These are phyloP conservation scores for Drosophila insularis DNA, from an alignment of 1,140 invertebrate genomes.

Conservation along the genomic window DNA sequence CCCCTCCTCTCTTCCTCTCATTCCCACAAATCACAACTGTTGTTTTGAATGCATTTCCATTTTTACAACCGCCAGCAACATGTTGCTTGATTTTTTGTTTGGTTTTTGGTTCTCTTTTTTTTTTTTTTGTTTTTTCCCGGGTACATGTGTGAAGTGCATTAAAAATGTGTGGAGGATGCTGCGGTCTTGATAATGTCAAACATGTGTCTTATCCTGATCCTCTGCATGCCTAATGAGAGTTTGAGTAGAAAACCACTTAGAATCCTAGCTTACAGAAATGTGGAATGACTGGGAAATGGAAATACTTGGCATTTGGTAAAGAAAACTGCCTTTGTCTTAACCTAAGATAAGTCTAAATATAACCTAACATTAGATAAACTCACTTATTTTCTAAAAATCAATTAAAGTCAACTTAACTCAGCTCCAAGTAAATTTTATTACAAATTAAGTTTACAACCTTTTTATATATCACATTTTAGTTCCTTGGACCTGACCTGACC, in stretches of 20 bases:
- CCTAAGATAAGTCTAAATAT: no score
- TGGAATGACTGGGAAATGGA: no score
- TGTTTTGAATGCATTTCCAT: slow-evolving; percentile 73
- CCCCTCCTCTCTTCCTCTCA: neutral
- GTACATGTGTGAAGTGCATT: slow-evolving; percentile 64
- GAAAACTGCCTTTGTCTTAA: no score
- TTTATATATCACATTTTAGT: no score
- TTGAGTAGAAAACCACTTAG: neutral
- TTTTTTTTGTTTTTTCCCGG: slow-evolving; percentile 3
- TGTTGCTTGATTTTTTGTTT: slow-evolving; percentile 25
- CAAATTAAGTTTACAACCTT: no score
- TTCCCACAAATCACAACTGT: slow-evolving; percentile 66
- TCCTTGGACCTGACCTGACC: no score
- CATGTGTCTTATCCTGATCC: slow-evolving; percentile 58
- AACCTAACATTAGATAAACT: no score
- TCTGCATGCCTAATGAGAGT: slow-evolving; percentile 47
- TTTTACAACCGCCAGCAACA: slow-evolving; percentile 45
- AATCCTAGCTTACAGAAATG: no score
- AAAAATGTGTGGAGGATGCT: slow-evolving; percentile 53
- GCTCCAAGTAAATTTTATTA: no score
- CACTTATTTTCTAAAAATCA: no score
- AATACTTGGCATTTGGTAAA: no score
- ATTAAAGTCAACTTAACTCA: no score
- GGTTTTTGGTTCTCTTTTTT: neutral
- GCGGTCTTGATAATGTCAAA: slow-evolving; percentile 73